Evolutionary conservation across 1,140 invertebrate genomes (phyloP).

Genomic region (Drosophila sechellia): DNA sequence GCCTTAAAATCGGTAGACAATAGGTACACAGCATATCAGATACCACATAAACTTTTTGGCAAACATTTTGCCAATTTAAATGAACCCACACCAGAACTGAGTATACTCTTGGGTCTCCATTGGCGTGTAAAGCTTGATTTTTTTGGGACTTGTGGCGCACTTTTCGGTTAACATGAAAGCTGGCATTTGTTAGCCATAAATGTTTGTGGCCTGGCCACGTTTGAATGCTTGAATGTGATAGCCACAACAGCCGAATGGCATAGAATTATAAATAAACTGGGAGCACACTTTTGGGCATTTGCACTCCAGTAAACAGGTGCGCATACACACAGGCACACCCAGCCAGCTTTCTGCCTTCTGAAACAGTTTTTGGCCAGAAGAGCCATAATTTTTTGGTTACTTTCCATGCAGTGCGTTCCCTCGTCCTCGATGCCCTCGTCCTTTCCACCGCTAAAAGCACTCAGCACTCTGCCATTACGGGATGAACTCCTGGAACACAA

Average conservation of each 20-base stretch:
- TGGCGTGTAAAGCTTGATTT: conserved; percentile 72
- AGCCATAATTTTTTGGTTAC: conserved; percentile 79
- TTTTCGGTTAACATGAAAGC: conserved; percentile 72
- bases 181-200: conserved; percentile 76
- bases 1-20: background rate
- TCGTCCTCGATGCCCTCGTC: too few species aligned
- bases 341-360: conserved; percentile 24
- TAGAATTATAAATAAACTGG: conserved; percentile 50
- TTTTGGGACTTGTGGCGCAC: conserved; percentile 36
- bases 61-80: conserved; percentile 23
- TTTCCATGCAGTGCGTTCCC: conserved; percentile 46
- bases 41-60: background rate
- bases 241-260: conserved; percentile 46
- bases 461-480: conserved; percentile 48
- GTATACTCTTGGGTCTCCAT: conserved; percentile 43
- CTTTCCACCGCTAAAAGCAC: conserved; percentile 45
- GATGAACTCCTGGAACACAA: conserved; percentile 30
- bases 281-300: conserved; percentile 73
- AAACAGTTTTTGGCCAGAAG: conserved; percentile 73
- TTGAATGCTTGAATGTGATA: conserved; percentile 46
- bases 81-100: conserved; percentile 1
- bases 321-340: conserved; percentile 5
- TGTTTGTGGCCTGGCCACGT: conserved; percentile 70
- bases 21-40: background rate
- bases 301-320: conserved; percentile 62